Evolutionary conservation across 2,888 invertebrate genomes (phyloP).

Genomic region (Crepidodera aurea): DNA sequence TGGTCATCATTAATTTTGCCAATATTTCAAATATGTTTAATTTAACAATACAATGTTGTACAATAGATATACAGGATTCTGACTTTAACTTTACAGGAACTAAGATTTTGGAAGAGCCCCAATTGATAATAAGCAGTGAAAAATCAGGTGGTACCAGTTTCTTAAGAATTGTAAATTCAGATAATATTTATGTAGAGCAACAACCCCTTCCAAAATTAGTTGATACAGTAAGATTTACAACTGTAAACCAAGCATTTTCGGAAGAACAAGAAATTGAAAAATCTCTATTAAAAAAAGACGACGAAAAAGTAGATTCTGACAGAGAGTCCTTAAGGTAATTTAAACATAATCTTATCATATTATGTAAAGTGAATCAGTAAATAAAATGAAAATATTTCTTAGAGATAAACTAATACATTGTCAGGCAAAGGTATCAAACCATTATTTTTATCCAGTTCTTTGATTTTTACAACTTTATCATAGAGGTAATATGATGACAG

Average conservation of each 20-base stretch:
- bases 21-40: not conserved
- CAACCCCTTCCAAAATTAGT: conserved; percentile 48
- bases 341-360: no score
- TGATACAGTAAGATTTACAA: conserved; percentile 43
- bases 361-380: no score
- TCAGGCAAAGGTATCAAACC: no score
- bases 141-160: conserved; percentile 49
- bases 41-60: not conserved
- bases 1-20: not conserved
- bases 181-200: conserved; percentile 55
- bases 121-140: conserved; percentile 50
- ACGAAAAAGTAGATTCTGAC: conserved; percentile 56
- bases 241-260: conserved; percentile 18
- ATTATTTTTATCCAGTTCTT: no score
- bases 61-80: not conserved
- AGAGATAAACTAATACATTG: no score
- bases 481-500: no score
- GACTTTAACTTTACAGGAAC: conserved; percentile 41
- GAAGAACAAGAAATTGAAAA: conserved; percentile 23
- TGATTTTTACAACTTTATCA: no score
- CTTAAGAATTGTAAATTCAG: conserved; percentile 57
- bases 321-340: conserved; percentile 50
- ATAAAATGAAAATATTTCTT: no score
- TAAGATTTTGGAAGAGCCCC: conserved; percentile 53
- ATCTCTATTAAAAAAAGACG: conserved; percentile 47